Percentiles rank a stretch among this genome's conserved stretches.
These are phyloP conservation scores for Caenorhabditis imperialis DNA, from an alignment of 2,888 invertebrate genomes.

Conservation along the genomic window DNA sequence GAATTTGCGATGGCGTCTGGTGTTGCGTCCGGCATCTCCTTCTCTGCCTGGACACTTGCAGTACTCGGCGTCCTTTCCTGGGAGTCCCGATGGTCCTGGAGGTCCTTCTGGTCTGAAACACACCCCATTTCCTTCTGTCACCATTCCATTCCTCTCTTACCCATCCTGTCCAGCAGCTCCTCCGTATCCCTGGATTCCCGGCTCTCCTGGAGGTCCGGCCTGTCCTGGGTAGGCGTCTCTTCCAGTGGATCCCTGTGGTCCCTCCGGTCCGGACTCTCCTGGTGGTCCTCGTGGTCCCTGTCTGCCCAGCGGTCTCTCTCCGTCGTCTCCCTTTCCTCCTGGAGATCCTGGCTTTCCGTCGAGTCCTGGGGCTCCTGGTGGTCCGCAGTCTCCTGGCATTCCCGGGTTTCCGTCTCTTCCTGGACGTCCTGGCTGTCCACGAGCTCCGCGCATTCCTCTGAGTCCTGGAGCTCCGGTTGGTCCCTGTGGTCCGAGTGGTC, in stretches of 20 bases:
- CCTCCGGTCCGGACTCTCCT: conserved; percentile 67
- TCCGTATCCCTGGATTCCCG: conserved; percentile 68
- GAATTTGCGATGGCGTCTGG: conserved; percentile 55
- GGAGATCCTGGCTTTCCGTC: conserved; percentile 70
- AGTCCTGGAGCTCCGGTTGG: conserved; percentile 68
- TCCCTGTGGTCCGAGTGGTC: conserved; percentile 67
- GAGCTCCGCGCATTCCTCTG: conserved; percentile 72
- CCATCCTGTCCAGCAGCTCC: conserved; percentile 67
- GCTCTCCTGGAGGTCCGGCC: conserved; percentile 67
- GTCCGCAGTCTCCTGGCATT: conserved; percentile 68
- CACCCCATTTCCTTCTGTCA: not conserved
- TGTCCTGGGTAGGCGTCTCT: conserved; percentile 64
- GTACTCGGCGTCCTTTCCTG: conserved; percentile 69
- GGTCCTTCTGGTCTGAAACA: conserved; percentile 62
- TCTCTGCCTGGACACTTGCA: conserved; percentile 68
- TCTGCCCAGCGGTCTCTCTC: conserved; percentile 72
- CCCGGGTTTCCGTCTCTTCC: conserved; percentile 70
- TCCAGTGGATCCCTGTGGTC: conserved; percentile 59
- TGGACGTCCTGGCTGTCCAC: conserved; percentile 68
- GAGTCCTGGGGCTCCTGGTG: conserved; percentile 66
- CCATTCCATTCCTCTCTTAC: conserved; percentile 11
- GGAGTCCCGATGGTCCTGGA: conserved; percentile 55
- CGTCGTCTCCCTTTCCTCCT: conserved; percentile 73
- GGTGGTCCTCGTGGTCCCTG: conserved; percentile 70
- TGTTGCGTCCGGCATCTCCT: conserved; percentile 39